Conservation (phyloP, 2,888 invertebrate genomes). For the Eucera pruinosa region DNA sequence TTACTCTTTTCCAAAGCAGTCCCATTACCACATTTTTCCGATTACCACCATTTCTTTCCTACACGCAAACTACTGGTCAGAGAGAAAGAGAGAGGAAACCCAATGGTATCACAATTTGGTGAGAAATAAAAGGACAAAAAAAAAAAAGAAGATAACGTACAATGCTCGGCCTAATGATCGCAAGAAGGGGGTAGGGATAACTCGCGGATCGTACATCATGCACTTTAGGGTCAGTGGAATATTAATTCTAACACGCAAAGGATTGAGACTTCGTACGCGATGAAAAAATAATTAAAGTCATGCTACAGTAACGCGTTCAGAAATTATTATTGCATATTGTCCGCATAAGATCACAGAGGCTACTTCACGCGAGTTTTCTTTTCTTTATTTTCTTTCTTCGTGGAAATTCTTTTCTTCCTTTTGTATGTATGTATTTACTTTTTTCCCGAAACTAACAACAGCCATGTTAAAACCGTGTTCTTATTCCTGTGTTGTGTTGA, state of each 20-base stretch:
- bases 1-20: constrained; percentile 45
- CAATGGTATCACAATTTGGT: constrained; percentile 6
- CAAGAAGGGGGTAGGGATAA: constrained; percentile 29
- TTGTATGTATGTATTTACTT: background rate
- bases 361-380: constrained; percentile 1
- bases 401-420: background rate
- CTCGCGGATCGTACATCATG: constrained; percentile 59
- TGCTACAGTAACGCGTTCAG: constrained; percentile 54
- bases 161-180: constrained; percentile 37
- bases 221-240: constrained; percentile 57
- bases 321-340: constrained; percentile 61
- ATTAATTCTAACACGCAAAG: constrained; percentile 62
- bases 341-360: constrained; percentile 27
- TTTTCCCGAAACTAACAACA: background rate
- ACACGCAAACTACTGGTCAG: constrained; percentile 28
- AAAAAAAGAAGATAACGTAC: constrained; percentile 16
- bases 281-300: constrained; percentile 42
- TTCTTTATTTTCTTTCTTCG: background rate
- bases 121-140: constrained; percentile 1
- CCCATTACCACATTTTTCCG: constrained; percentile 56
- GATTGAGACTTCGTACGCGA: constrained; percentile 39
- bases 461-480: background rate
- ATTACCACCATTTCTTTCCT: constrained; percentile 30
- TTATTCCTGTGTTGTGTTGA: background rate
- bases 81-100: constrained; percentile 24